Evolutionary conservation across 2,888 invertebrate genomes (phyloP).

Genomic region (Eupithecia exiguata): DNA sequence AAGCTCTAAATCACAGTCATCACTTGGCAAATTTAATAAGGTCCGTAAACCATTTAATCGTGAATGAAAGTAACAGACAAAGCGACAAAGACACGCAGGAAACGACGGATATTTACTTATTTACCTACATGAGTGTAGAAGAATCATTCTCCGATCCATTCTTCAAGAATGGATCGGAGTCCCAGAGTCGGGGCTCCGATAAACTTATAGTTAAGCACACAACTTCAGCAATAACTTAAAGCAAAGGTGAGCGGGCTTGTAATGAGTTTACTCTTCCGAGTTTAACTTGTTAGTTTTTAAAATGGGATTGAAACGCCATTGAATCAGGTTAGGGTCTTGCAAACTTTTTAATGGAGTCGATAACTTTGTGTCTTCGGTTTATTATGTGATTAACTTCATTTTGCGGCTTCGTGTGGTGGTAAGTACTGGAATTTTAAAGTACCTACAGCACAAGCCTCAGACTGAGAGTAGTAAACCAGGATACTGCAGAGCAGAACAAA

Average conservation of each 20-base stretch:
- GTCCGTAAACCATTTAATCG: too few species aligned
- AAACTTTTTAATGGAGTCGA: constrained; percentile 7
- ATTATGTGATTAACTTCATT: neutral
- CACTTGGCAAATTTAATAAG: too few species aligned
- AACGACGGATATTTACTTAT: too few species aligned
- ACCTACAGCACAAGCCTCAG: too few species aligned
- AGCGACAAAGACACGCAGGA: too few species aligned
- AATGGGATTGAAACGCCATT: constrained; percentile 26
- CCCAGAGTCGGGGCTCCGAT: constrained; percentile 3
- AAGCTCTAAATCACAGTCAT: too few species aligned
- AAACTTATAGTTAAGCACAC: constrained; percentile 39
- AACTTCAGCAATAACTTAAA: constrained; percentile 46
- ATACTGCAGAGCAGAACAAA: too few species aligned
- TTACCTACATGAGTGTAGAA: too few species aligned
- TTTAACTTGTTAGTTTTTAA: constrained; percentile 31
- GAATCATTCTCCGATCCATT: too few species aligned
- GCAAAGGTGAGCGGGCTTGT: constrained; percentile 43
- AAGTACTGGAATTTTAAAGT: neutral
- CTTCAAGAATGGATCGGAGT: too few species aligned
- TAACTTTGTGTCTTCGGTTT: constrained; percentile 4
- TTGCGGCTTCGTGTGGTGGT: neutral
- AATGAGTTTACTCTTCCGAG: constrained; percentile 45
- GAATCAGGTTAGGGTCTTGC: constrained; percentile 8
- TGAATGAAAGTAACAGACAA: too few species aligned
- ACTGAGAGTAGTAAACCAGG: too few species aligned